Percentiles rank a stretch among this genome's conserved stretches.
phyloP scores from a whole-genome alignment of 1,140 invertebrate genomes.

The Procambarus virginalis region DNA sequence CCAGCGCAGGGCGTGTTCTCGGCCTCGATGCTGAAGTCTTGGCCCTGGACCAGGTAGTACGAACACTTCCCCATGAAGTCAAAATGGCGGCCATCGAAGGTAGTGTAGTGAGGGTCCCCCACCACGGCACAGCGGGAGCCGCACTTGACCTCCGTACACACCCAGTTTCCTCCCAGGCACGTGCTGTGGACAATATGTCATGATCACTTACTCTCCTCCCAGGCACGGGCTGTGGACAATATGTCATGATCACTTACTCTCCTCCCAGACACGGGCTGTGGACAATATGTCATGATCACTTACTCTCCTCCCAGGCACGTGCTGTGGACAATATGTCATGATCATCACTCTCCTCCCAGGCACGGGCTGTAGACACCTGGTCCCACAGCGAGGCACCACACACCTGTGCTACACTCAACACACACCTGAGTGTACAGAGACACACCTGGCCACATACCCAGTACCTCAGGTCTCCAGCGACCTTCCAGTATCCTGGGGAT shows the following conservation, averaged over 20 bases:
- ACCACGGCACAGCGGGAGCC: conserved; percentile 84
- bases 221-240: conserved; percentile 77
- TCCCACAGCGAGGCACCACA: too few species aligned
- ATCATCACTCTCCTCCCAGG: too few species aligned
- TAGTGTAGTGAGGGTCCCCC: conserved; percentile 92
- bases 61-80: conserved; percentile 92
- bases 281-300: too few species aligned
- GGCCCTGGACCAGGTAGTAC: conserved; percentile 84
- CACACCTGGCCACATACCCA: too few species aligned
- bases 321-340: background rate
- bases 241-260: background rate
- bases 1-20: conserved; percentile 89
- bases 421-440: too few species aligned
- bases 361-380: too few species aligned
- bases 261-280: background rate
- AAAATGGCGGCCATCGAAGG: conserved; percentile 88
- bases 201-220: conserved; percentile 81
- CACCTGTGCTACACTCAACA: too few species aligned
- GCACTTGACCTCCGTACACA: conserved; percentile 84
- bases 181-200: background rate
- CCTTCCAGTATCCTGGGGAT: too few species aligned
- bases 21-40: conserved; percentile 83
- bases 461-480: too few species aligned
- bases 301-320: background rate
- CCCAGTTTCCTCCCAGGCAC: conserved; percentile 84